phyloP scores from a whole-genome alignment of 2,797 vertebrate genomes.

The Falco naumanni region DNA sequence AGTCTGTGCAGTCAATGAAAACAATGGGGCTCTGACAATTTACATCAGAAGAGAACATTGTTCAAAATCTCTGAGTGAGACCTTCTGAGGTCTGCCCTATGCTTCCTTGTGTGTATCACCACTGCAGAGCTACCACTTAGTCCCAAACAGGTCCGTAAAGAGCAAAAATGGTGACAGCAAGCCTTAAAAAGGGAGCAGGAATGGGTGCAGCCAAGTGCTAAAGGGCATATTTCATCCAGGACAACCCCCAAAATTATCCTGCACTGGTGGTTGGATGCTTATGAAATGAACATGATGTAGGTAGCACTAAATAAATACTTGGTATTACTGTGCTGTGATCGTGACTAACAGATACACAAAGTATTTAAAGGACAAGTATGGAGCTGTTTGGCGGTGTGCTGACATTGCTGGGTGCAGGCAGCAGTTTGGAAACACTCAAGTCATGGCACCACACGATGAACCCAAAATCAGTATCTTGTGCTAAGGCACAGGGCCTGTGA shows the following conservation, averaged over 20 bases:
- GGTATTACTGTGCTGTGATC: neutral
- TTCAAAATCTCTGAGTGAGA: neutral
- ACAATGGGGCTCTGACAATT: neutral
- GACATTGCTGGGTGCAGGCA: neutral
- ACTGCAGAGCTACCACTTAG: neutral
- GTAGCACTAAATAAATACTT: neutral
- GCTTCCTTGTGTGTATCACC: neutral
- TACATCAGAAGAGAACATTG: neutral
- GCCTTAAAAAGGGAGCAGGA: neutral
- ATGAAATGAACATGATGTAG: rapidly evolving
- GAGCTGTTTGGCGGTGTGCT: neutral
- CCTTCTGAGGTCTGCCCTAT: neutral
- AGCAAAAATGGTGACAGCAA: neutral
- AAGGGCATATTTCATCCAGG: neutral
- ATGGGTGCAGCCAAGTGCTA: neutral
- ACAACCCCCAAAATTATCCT: neutral
- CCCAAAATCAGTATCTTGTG: neutral
- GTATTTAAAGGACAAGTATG: neutral
- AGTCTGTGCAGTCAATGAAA: neutral
- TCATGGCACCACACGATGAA: neutral
- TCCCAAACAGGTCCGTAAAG: neutral
- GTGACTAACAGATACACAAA: neutral
- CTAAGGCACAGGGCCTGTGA: neutral
- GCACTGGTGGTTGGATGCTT: neutral
- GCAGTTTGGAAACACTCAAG: neutral